Percentiles rank a stretch among this genome's conserved stretches.
Conservation (phyloP, 1,140 invertebrate genomes). For the Seison nebaliae region DNA sequence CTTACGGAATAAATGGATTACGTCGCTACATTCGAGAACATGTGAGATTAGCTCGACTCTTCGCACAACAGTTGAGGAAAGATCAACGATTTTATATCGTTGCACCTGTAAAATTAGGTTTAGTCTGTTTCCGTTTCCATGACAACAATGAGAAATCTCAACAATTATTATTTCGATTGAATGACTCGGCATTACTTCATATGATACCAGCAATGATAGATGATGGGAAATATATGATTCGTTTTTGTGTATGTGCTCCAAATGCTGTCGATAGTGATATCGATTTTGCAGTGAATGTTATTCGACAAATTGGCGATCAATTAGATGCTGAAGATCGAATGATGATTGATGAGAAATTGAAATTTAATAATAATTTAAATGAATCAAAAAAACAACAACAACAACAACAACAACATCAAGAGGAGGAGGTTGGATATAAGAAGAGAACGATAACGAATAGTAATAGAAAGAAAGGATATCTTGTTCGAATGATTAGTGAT, state of each 20-base stretch:
- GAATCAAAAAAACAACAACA: too few relatives aligned
- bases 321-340: not conserved
- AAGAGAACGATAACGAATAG: too few relatives aligned
- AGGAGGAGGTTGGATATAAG: too few relatives aligned
- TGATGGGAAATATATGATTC: conserved; percentile 54
- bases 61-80: conserved; percentile 51
- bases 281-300: conserved; percentile 59
- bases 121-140: conserved; percentile 63
- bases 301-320: conserved; percentile 22
- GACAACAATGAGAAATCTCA: conserved; percentile 37
- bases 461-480: too few relatives aligned
- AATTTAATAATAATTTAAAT: too few relatives aligned
- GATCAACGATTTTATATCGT: conserved; percentile 74
- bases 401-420: too few relatives aligned
- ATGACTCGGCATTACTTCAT: conserved; percentile 76
- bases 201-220: conserved; percentile 76
- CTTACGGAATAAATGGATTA: conserved; percentile 67
- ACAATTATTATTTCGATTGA: conserved; percentile 66
- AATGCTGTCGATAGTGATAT: conserved; percentile 62
- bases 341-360: too few relatives aligned
- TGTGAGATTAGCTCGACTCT: conserved; percentile 64
- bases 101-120: conserved; percentile 67
- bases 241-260: conserved; percentile 51
- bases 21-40: conserved; percentile 66
- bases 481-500: too few relatives aligned